Base-by-base conservation (phyloP, 2,797 vertebrate genomes). In the Phaenicophaeus curvirostris region DNA sequence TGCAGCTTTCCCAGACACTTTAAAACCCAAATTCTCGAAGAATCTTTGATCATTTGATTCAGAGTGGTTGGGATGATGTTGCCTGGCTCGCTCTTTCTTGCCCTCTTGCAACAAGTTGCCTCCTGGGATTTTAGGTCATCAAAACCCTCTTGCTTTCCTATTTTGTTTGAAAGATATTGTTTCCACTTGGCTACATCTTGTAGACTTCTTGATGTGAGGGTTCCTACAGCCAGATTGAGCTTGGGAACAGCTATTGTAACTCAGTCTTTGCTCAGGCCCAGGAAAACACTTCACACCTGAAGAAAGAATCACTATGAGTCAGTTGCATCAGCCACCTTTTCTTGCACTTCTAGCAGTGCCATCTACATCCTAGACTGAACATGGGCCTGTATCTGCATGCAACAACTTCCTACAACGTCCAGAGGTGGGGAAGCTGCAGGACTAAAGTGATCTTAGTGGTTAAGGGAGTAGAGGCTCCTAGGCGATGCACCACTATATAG, bases 301-400 rank as follows among this genome's bases (percentile, higher is more conserved):
- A 71, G 57, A 71, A 78, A 87, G 18, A 5, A 7, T 62, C 31
- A 20, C 37, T n/a, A 14, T 21, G 33, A 81, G 33, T 13, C 2
- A 1, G 28, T 41, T 51, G 27, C 41, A 15, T 59, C 1, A 2
- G 6, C 44, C 2, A 1, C 78, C 33, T 77, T 48, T n/a, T 12
- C 31, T 71, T 35, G 15, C 25, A 4, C 42, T 84, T 74, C 19
- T 68, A 79, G 11, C 13, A 87, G 59, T 3, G 2, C 14, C 1
- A 1, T 19, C 57, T 42, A 8, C 13, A 7, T 24, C 57, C 27
- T 3, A 3, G 41, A 13, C 30, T 35, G n/a, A 55, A n/a, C 0
- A 0, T 6, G 13, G 12, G 3, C 15, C 51, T 35, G 15, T 4
- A 1, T 19, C 24, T 15, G 0, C 5, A 1, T 42, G 30, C 2